Evolutionary conservation across 2,113 vertebrate species (phyloP).

Genomic region (Chauna torquata): DNA sequence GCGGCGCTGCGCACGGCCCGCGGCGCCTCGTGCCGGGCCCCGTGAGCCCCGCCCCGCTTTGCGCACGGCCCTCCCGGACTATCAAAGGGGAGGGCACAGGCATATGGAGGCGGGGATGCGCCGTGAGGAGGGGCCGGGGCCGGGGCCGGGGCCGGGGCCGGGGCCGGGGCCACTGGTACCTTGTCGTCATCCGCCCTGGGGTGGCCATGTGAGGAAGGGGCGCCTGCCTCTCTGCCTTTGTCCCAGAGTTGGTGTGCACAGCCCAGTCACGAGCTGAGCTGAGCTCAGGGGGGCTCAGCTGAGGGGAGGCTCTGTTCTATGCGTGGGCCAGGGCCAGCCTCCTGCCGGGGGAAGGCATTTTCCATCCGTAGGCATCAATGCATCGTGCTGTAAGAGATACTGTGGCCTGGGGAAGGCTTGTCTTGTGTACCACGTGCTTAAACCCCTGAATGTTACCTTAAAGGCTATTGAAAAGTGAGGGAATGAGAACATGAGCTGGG

Average conservation of each 20-base stretch:
- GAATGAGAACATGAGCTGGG: fast-evolving
- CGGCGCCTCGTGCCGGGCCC: neutral
- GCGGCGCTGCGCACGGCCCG: neutral
- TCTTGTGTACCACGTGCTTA: fast-evolving
- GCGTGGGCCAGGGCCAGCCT: fast-evolving
- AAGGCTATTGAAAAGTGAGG: neutral
- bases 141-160: too few relatives aligned
- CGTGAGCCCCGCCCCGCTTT: neutral
- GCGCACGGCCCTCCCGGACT: neutral
- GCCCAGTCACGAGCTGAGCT: fast-evolving
- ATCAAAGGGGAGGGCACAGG: neutral
- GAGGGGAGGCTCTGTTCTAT: fast-evolving
- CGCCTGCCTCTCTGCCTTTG: fast-evolving
- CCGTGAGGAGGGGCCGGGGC: too few relatives aligned
- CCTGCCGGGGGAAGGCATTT: fast-evolving
- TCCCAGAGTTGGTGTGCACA: fast-evolving
- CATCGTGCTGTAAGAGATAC: fast-evolving
- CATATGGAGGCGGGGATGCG: too few relatives aligned
- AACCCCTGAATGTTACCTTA: too few relatives aligned
- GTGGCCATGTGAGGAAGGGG: too few relatives aligned
- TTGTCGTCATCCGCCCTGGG: too few relatives aligned
- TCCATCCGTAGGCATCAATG: fast-evolving
- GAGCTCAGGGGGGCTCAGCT: neutral
- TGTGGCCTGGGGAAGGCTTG: too few relatives aligned
- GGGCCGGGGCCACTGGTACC: fast-evolving